Conservation (phyloP, 2,888 invertebrate genomes). For the Meiosimyza platycephala region DNA sequence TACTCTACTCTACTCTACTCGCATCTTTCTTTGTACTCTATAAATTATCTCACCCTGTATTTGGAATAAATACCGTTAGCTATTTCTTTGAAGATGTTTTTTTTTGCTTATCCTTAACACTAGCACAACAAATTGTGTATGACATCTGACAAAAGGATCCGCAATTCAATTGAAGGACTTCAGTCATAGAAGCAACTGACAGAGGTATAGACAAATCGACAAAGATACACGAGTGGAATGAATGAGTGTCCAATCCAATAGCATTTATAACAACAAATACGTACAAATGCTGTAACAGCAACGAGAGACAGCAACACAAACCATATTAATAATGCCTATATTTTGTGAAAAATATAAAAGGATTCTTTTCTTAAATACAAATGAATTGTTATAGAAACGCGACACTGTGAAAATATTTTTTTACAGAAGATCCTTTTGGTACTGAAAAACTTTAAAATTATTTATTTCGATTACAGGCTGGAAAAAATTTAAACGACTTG, state of each 20-base stretch:
- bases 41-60: no score
- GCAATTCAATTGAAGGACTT: conserved; percentile 8
- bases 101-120: neutral
- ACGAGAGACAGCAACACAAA: neutral
- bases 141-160: neutral
- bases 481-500: no score
- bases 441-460: no score
- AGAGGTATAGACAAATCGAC: neutral
- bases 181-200: neutral
- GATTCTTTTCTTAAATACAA: no score
- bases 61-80: neutral
- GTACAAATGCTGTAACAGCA: neutral
- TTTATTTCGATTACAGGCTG: no score
- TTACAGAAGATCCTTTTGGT: no score
- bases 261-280: no score
- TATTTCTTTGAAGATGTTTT: neutral
- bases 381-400: no score
- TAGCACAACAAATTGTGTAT: conserved; percentile 6
- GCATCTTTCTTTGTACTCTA: neutral
- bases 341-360: no score
- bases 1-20: neutral
- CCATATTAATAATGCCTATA: neutral
- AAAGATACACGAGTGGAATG: neutral
- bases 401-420: no score
- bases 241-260: neutral